Evolutionary conservation across 2,113 vertebrate genomes (phyloP).

Genomic region (Oncorhynchus kisutch): DNA sequence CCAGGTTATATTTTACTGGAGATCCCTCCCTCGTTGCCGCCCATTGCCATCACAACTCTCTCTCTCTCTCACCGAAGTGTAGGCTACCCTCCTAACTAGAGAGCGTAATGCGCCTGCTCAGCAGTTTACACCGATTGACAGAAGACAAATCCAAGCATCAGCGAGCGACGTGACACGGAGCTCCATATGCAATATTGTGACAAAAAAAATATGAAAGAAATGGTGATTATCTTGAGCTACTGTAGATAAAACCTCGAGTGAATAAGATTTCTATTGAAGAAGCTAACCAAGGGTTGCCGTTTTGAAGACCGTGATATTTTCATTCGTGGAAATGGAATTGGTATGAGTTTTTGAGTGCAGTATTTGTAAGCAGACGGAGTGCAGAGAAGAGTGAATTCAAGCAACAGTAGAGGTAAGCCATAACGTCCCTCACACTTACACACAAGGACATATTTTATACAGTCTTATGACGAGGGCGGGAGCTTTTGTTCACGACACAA

Average conservation of each 20-base stretch:
- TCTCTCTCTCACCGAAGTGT: constrained; percentile 22
- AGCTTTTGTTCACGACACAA: too few species aligned
- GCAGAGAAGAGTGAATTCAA: constrained; percentile 38
- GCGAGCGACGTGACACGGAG: constrained; percentile 38
- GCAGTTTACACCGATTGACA: constrained; percentile 2
- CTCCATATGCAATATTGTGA: constrained; percentile 8
- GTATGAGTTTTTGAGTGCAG: not conserved
- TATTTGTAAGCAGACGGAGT: constrained; percentile 32
- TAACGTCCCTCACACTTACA: not conserved
- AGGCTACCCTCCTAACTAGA: too few species aligned
- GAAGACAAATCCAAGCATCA: not conserved
- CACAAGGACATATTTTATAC: too few species aligned
- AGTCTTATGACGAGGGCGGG: too few species aligned
- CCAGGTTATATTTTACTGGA: not conserved
- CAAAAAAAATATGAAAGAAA: not conserved
- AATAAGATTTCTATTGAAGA: too few species aligned
- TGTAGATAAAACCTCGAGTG: not conserved
- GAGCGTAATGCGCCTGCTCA: constrained; percentile 38
- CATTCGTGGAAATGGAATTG: constrained; percentile 31
- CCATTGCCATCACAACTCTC: not conserved
- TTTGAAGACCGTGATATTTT: not conserved
- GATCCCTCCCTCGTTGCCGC: not conserved
- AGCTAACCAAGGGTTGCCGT: too few species aligned
- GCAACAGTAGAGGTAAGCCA: constrained; percentile 51
- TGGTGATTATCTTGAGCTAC: not conserved